Conservation (phyloP, 2,113 vertebrate species). For the Nothoprocta pentlandii region DNA sequence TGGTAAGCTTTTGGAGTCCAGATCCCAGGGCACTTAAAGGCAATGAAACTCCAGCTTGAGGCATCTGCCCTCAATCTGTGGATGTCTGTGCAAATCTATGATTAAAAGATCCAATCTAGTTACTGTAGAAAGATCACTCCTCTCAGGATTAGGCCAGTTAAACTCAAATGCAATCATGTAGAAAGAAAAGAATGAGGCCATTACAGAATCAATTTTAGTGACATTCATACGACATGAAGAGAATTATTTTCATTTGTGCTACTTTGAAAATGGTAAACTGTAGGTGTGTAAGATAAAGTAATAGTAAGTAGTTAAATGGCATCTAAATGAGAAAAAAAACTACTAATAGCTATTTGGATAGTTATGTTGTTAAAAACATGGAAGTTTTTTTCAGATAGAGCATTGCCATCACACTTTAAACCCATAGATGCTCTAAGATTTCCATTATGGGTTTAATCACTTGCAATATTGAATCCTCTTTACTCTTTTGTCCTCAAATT, state of each 20-base stretch:
- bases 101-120: neutral
- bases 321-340: neutral
- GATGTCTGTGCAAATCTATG: neutral
- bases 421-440: neutral
- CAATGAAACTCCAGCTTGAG: neutral
- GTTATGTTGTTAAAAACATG: neutral
- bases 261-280: neutral
- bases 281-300: neutral
- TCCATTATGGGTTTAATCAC: neutral
- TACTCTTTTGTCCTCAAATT: neutral
- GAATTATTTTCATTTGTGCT: neutral
- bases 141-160: neutral
- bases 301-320: neutral
- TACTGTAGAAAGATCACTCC: neutral
- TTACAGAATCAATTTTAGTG: neutral
- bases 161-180: neutral
- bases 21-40: accelerated
- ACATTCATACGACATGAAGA: neutral
- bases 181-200: neutral
- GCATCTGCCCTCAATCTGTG: neutral
- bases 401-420: neutral
- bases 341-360: neutral
- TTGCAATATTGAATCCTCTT: neutral
- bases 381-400: neutral
- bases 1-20: neutral